These are phyloP conservation scores for Tanypteryx hageni DNA, from an alignment of 2,888 invertebrate species.

Conservation along the genomic window DNA sequence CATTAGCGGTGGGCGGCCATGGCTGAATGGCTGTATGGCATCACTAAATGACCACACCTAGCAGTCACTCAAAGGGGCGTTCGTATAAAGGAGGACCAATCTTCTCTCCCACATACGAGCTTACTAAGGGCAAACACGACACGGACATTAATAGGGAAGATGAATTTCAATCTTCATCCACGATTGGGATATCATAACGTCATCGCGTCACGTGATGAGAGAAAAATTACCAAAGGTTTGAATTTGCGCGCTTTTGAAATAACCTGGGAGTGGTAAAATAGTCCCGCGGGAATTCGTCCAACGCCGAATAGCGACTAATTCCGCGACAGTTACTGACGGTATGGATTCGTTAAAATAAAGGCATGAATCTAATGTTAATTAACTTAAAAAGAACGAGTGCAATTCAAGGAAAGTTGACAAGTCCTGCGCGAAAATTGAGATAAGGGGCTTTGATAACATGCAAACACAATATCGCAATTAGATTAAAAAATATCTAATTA, in stretches of 20 bases:
- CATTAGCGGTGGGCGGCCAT: conserved; percentile 54
- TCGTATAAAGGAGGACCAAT: conserved; percentile 39
- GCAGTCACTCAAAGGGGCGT: conserved; percentile 26
- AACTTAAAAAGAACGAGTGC: too few species aligned
- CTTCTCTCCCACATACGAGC: not conserved
- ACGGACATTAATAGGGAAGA: conserved; percentile 11
- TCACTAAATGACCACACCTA: conserved; percentile 41
- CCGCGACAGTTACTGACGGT: too few species aligned
- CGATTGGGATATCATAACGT: not conserved
- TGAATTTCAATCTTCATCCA: not conserved
- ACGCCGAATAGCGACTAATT: too few species aligned
- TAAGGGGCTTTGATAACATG: too few species aligned
- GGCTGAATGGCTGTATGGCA: conserved; percentile 37
- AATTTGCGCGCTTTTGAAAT: not conserved
- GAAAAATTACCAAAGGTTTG: not conserved
- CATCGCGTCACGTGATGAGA: not conserved
- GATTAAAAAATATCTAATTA: too few species aligned
- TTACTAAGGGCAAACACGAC: not conserved
- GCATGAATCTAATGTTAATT: too few species aligned
- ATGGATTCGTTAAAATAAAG: too few species aligned
- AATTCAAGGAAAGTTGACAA: too few species aligned
- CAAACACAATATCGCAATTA: too few species aligned
- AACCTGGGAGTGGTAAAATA: too few species aligned
- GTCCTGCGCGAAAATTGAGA: too few species aligned
- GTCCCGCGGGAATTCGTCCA: too few species aligned